Evolutionary conservation across 2,888 invertebrate genomes (phyloP), one percentile per base, ranked within the genome.

Genomic region (Nipponacmea schrenckii): DNA sequence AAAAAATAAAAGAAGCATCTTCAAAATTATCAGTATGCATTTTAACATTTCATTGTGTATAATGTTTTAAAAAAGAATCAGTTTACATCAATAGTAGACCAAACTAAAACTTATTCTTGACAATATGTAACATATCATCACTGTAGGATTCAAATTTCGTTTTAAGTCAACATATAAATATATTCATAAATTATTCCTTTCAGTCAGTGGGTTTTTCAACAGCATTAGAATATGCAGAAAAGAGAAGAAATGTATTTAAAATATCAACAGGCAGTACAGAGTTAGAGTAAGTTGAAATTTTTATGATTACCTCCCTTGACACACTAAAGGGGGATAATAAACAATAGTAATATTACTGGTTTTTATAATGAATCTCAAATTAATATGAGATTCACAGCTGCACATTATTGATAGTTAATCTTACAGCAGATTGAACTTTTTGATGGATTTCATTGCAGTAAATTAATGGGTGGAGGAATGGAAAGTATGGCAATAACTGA

Each of bases 401-500:
- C n/a, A 4, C 20, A 20, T 17, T 27, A 39, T 3, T 2, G 27
- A 14, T 15, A 26, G 10, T n/a, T 10, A 5, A n/a, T n/a, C 27
- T 26, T 26, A 5, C 39, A 8, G 44, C n/a, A n/a, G 24, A 24
- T n/a, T 8, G 48, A 12, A 10, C 10, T 46, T 66, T 20, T 5
- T 65, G 2, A 17, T n/a, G 44, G 5, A 44, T 48, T 48, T 24
- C 7, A 62, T 17, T 10, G 1, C 80, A 94, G 94, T 84, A 93
- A 93, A 86, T 89, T 95, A 39, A 86, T 94, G 64, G 94, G 93
- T 5, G 94, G 94, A 44, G 94, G 94, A 0, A 91, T 95, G 68
- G 94, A 95, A 89, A 94, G 94, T 8, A 94, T 94, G 94, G 91
- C 94, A 0, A 94, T 95, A 69, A 94, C 94, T 0, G 94, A 95